These are phyloP conservation scores for Notothenia rossii DNA, from an alignment of 2,113 vertebrate genomes.

Conservation along the genomic window DNA sequence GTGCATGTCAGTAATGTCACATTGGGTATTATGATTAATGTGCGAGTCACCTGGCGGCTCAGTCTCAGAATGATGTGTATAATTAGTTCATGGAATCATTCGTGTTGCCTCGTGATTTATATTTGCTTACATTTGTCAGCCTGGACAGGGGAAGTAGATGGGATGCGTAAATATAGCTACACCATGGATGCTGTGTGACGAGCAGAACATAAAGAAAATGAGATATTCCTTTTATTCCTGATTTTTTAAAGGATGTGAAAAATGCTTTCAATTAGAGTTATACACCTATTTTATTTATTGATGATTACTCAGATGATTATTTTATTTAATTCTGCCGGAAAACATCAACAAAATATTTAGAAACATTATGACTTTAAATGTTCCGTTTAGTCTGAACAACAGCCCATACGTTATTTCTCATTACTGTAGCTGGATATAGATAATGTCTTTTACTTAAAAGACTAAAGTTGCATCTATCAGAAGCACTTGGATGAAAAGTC, in stretches of 20 bases:
- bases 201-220: background rate
- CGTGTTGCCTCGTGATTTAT: conserved; percentile 51
- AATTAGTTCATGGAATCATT: conserved; percentile 60
- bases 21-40: conserved; percentile 53
- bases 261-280: background rate
- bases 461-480: too few relatives aligned
- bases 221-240: background rate
- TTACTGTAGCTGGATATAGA: too few relatives aligned
- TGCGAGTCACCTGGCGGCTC: conserved; percentile 58
- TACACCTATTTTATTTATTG: background rate
- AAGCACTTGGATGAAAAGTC: too few relatives aligned
- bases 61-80: conserved; percentile 35
- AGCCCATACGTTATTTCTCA: too few relatives aligned
- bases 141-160: background rate
- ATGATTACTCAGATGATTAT: background rate
- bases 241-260: background rate
- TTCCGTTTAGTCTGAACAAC: too few relatives aligned
- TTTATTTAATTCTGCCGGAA: background rate
- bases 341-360: background rate
- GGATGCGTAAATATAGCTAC: background rate
- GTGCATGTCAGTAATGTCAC: conserved; percentile 58
- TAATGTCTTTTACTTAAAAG: too few relatives aligned
- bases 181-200: background rate
- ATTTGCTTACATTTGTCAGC: conserved; percentile 45
- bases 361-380: background rate